Evolutionary conservation across 1,140 invertebrate genomes (phyloP).

Genomic region (Mycetomoellerius zeteki): DNA sequence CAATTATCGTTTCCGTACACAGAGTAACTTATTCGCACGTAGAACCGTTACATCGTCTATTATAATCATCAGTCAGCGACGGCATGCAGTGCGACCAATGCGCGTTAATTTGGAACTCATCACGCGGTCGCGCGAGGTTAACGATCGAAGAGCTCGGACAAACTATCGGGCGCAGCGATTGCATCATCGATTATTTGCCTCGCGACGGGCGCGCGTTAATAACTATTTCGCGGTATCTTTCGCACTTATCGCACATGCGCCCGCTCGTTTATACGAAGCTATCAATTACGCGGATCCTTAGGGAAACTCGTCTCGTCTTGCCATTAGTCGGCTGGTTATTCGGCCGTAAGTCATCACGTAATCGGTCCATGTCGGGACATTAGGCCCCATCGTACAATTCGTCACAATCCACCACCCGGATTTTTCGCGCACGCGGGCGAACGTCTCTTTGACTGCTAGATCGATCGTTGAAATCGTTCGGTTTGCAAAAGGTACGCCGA

Average conservation of each 20-base stretch:
- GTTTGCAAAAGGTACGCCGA: slow-evolving; percentile 9
- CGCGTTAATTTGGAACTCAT: slow-evolving; percentile 44
- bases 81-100: neutral
- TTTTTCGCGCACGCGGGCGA: neutral
- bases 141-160: slow-evolving; percentile 35
- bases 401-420: slow-evolving; percentile 37
- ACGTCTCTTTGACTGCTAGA: neutral
- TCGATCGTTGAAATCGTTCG: neutral
- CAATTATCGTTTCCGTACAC: neutral
- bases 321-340: slow-evolving; percentile 70
- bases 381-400: slow-evolving; percentile 31
- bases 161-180: slow-evolving; percentile 53
- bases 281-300: slow-evolving; percentile 72
- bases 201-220: slow-evolving; percentile 67
- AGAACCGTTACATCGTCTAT: neutral
- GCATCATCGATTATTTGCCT: slow-evolving; percentile 70
- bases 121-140: slow-evolving; percentile 39
- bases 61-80: slow-evolving; percentile 1
- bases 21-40: neutral
- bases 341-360: slow-evolving; percentile 71
- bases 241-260: slow-evolving; percentile 64
- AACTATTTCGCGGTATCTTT: slow-evolving; percentile 67
- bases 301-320: slow-evolving; percentile 58
- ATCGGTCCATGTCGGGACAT: slow-evolving; percentile 56
- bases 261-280: slow-evolving; percentile 72